Conservation (phyloP, 2,113 vertebrate genomes). For the Gracilinanus agilis region DNA sequence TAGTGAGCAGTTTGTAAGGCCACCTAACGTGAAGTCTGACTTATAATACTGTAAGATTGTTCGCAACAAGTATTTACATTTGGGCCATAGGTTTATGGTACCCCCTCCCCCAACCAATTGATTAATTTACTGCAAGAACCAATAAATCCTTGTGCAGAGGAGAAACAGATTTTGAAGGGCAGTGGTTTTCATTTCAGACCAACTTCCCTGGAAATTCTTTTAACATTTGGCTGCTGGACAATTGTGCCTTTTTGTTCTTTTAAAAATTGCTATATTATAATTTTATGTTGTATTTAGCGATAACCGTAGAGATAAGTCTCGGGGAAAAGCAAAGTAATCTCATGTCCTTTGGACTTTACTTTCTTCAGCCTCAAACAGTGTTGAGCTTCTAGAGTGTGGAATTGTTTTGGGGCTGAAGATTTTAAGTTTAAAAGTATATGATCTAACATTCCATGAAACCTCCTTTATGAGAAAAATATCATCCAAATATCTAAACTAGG, state of each 20-base stretch:
- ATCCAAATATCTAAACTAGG: neutral
- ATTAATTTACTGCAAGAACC: slow-evolving; percentile 81
- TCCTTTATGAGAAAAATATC: neutral
- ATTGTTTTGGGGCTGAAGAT: neutral
- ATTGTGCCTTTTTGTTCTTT: slow-evolving; percentile 56
- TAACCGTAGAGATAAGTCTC: neutral
- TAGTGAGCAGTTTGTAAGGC: slow-evolving; percentile 67
- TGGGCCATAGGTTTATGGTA: slow-evolving; percentile 54
- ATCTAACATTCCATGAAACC: neutral
- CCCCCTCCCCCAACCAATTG: slow-evolving; percentile 78
- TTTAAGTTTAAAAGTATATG: neutral
- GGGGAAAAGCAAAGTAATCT: neutral
- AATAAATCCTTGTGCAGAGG: slow-evolving; percentile 77
- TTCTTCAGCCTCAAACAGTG: neutral
- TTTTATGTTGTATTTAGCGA: slow-evolving; percentile 51
- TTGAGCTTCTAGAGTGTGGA: neutral
- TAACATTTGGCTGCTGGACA: slow-evolving; percentile 76
- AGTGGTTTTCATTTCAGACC: slow-evolving; percentile 77
- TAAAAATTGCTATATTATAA: slow-evolving; percentile 30
- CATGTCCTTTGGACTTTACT: neutral
- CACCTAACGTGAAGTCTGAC: slow-evolving; percentile 80
- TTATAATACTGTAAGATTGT: slow-evolving; percentile 76
- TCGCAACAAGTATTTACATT: slow-evolving; percentile 80
- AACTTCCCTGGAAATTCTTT: slow-evolving; percentile 82
- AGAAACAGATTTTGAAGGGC: slow-evolving; percentile 79